Conservation (phyloP, 2,113 vertebrate species). For the Lasiurus borealis region DNA sequence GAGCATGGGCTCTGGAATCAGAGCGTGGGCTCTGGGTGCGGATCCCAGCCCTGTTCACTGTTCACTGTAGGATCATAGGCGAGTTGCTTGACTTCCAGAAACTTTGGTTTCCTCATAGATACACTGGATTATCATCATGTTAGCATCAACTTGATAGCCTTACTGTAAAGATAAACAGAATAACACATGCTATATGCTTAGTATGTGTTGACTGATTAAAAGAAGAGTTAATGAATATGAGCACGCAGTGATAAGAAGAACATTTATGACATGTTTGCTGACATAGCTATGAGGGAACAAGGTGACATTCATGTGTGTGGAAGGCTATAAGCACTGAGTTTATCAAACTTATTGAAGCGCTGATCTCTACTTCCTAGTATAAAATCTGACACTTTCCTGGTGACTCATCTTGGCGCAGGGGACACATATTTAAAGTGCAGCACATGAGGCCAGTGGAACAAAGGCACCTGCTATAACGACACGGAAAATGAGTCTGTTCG, state of each 20-base stretch:
- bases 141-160: background rate
- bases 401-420: background rate
- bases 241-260: background rate
- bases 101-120: background rate
- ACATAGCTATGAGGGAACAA: background rate
- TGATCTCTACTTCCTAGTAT: background rate
- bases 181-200: background rate
- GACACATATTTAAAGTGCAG: background rate
- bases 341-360: background rate
- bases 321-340: background rate
- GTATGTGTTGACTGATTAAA: background rate
- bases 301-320: accelerated
- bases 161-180: background rate
- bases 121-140: background rate
- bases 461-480: background rate
- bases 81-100: background rate
- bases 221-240: background rate
- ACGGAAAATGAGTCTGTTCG: background rate
- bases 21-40: background rate
- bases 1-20: background rate
- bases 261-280: background rate
- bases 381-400: background rate
- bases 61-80: background rate
- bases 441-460: background rate
- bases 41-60: background rate